These are phyloP conservation scores for Phoeniculus purpureus DNA, from an alignment of 2,797 vertebrate species.

Conservation along the genomic window DNA sequence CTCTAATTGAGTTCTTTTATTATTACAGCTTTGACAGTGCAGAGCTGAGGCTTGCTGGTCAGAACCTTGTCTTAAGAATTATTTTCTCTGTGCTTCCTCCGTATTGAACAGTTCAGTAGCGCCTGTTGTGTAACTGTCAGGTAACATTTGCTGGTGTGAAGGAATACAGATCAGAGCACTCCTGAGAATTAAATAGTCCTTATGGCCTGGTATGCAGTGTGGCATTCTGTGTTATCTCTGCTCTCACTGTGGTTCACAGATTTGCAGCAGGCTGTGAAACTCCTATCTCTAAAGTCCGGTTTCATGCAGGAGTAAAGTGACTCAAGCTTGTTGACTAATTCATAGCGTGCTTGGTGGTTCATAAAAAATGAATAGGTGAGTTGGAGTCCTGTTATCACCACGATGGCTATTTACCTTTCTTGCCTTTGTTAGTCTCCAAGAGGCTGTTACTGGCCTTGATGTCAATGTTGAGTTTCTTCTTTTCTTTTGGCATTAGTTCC, in stretches of 20 bases:
- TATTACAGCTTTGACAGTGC: neutral
- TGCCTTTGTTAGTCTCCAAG: neutral
- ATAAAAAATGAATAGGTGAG: conserved; percentile 29
- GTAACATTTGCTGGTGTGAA: conserved; percentile 21
- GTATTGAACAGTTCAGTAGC: neutral
- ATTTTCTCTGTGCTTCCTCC: neutral
- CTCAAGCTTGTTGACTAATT: conserved; percentile 27
- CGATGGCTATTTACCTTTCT: neutral
- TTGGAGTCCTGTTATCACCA: neutral
- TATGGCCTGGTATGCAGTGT: neutral
- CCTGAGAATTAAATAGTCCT: neutral
- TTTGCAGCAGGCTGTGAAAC: conserved; percentile 16
- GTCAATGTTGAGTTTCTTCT: neutral
- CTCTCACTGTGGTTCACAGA: conserved; percentile 16
- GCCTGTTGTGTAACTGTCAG: conserved; percentile 12
- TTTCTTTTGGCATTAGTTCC: neutral
- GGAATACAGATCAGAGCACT: conserved; percentile 3
- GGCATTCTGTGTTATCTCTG: conserved; percentile 12
- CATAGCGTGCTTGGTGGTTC: neutral
- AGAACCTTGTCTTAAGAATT: neutral
- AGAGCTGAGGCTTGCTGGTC: neutral
- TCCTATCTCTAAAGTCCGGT: conserved; percentile 27
- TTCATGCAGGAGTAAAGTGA: conserved; percentile 23
- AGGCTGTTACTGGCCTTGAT: neutral
- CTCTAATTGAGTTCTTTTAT: neutral